Evolutionary conservation across 92 coral and sea anemone species (phyloP).

Genomic region (Muricea muricata): DNA sequence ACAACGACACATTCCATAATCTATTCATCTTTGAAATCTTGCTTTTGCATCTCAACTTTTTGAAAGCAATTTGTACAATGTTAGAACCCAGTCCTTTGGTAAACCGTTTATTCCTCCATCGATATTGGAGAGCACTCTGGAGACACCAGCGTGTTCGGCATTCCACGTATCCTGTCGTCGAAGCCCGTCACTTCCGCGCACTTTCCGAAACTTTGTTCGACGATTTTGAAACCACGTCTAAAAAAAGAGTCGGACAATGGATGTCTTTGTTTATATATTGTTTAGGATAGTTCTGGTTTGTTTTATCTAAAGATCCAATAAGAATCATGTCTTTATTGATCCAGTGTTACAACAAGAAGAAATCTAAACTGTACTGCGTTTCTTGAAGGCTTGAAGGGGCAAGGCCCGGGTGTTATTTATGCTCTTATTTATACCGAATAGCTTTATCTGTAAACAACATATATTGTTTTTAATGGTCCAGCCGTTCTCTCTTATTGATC

Average conservation of each 20-base stretch:
- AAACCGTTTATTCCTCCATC: slow-evolving; percentile 42
- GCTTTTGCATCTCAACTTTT: background rate
- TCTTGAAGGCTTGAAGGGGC: no score
- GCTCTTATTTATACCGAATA: background rate
- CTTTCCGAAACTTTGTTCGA: slow-evolving; percentile 71
- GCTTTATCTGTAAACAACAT: background rate
- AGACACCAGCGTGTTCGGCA: slow-evolving; percentile 8
- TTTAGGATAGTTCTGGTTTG: background rate
- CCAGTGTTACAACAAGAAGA: background rate
- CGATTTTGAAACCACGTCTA: slow-evolving; percentile 97
- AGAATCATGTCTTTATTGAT: background rate
- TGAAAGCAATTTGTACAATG: slow-evolving; percentile 38
- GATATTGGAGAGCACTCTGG: slow-evolving; percentile 29
- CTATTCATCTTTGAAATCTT: background rate
- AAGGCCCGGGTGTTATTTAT: no score
- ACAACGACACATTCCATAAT: no score
- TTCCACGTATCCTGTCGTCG: slow-evolving; percentile 38
- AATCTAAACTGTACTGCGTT: background rate
- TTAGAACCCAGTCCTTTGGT: slow-evolving; percentile 35
- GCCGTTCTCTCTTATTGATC: background rate
- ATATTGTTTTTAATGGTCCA: no score
- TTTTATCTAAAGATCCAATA: background rate
- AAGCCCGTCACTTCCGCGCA: slow-evolving; percentile 42
- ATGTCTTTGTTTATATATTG: background rate
- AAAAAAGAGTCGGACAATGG: slow-evolving; percentile 38